phyloP scores from a whole-genome alignment of 2,797 vertebrate species.

The Lateolabrax maculatus region DNA sequence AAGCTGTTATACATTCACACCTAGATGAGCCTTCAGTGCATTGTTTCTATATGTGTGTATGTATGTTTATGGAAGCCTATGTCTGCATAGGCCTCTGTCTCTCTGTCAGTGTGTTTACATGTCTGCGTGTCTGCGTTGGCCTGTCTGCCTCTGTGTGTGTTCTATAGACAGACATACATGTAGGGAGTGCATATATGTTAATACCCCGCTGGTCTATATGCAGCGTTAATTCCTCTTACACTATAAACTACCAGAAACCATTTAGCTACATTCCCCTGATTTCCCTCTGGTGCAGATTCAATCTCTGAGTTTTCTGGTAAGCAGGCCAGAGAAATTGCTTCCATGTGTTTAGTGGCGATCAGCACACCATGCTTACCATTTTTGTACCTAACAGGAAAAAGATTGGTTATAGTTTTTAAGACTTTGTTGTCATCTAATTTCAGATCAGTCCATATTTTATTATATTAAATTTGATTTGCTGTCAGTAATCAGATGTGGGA shows the following conservation, averaged over 20 bases:
- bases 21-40: conserved; percentile 39
- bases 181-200: conserved; percentile 53
- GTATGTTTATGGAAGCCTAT: conserved; percentile 41
- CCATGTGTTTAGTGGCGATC: conserved; percentile 71
- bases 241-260: conserved; percentile 66
- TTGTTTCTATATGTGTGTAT: conserved; percentile 31
- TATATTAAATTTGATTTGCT: neutral
- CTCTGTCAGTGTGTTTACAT: conserved; percentile 23
- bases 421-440: conserved; percentile 24
- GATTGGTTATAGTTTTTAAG: conserved; percentile 12
- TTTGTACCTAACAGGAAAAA: conserved; percentile 38
- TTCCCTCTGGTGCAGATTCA: conserved; percentile 69
- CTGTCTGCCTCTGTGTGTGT: conserved; percentile 62
- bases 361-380: conserved; percentile 34
- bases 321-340: conserved; percentile 66
- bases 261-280: conserved; percentile 57
- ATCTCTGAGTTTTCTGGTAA: conserved; percentile 70
- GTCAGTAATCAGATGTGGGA: neutral
- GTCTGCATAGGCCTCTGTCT: conserved; percentile 25
- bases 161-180: conserved; percentile 45
- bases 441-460: neutral
- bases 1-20: conserved; percentile 53
- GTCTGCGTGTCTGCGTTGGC: conserved; percentile 10
- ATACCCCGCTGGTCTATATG: conserved; percentile 63
- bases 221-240: conserved; percentile 69